Conservation (phyloP, 1,140 invertebrate species). For the Chlorops oryzae region DNA sequence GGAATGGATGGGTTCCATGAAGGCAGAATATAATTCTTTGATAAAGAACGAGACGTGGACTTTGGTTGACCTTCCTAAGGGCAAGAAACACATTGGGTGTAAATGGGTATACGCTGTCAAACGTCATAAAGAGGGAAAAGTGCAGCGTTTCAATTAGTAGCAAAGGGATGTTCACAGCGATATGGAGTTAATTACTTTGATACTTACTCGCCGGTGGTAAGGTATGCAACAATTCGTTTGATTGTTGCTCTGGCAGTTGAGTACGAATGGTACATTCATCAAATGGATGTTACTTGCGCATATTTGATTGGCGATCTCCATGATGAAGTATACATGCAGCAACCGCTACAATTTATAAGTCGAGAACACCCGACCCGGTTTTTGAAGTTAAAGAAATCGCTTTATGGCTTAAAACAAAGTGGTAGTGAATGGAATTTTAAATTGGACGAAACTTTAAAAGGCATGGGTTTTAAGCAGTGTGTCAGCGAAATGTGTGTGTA, state of each 20-base stretch:
- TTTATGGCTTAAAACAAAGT: constrained; percentile 47
- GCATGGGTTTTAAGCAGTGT: constrained; percentile 8
- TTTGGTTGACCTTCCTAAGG: too few species aligned
- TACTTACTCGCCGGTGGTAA: constrained; percentile 26
- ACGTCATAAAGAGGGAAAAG: too few species aligned
- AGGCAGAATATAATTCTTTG: too few species aligned
- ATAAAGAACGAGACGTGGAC: too few species aligned
- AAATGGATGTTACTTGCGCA: constrained; percentile 42
- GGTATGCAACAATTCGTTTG: constrained; percentile 6
- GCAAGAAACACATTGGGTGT: too few species aligned
- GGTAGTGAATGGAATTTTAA: constrained; percentile 41
- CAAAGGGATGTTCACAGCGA: constrained; percentile 27
- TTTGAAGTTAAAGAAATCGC: constrained; percentile 32
- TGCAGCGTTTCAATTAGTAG: constrained; percentile 39
- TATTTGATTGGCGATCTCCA: constrained; percentile 45
- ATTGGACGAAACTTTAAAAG: constrained; percentile 16
- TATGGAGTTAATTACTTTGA: constrained; percentile 39
- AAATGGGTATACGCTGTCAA: too few species aligned
- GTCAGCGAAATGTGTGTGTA: too few species aligned
- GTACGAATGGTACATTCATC: constrained; percentile 11
- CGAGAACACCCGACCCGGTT: constrained; percentile 12
- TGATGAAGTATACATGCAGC: constrained; percentile 39
- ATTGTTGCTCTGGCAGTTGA: constrained; percentile 7
- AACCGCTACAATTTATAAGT: constrained; percentile 39
- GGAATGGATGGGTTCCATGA: too few species aligned